Base-by-base conservation (phyloP, 2,888 invertebrate species). In the Pseudococcus viburni region DNA sequence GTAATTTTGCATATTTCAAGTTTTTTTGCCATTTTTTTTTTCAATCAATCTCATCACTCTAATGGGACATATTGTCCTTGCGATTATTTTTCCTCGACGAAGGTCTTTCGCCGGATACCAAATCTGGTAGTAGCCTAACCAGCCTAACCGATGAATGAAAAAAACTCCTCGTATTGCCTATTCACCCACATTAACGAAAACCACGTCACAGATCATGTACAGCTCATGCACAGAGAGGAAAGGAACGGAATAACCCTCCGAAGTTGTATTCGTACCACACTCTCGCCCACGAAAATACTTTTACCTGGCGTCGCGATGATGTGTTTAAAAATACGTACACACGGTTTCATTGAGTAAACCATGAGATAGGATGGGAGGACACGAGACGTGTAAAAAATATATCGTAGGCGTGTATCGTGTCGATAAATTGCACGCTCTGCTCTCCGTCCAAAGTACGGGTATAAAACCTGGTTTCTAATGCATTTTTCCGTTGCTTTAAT, bases 201-300 rank as follows among this genome's bases (percentile, higher is more conserved):
- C 42, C 42, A 26, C 46, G 26, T 26, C 12, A 22, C 9, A 9
- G 4, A 33, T n/a, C 55, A 55, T 55, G 5, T n/a, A 55, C n/a
- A 55, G 0, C 55, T n/a, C 55, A 8, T 15, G 55, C n/a, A 64
- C 8, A 19, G 22, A 64, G n/a, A 17, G n/a, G n/a, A n/a, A 17
- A n/a, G 55, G 9, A 22, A 64, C 0, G 12, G 80, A 46, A 46
- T 83, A 83, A 46, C 19, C n/a, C 42, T 46, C 46, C 46, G 22
- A 22, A 64, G 9, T 46, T 11, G 46, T 22, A 83, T 46, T 83
- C 19, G 46, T 22, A 83, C 80, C 80, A 42, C 46, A 83, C 42
- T 42, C 42, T 83, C 80, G 80, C 80, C 80, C 17, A 83, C 80
- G 19, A 83, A 46, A 83, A 83, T 83, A 83, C 80, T 46, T 83